Conservation (phyloP, 2,113 vertebrate genomes). For the Pyrgilauda ruficollis region DNA sequence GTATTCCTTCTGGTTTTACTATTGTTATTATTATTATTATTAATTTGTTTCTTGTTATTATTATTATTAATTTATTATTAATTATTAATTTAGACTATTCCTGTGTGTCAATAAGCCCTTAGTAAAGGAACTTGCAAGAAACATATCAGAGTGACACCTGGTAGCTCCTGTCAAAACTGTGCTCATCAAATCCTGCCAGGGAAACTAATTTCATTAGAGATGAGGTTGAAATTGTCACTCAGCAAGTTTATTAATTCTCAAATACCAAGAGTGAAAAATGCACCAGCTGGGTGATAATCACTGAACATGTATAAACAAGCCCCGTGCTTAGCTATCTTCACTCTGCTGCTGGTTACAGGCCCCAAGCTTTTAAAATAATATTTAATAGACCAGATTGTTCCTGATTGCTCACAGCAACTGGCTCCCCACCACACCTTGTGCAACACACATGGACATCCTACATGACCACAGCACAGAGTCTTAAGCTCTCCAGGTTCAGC, state of each 20-base stretch:
- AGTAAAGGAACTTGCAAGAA: background rate
- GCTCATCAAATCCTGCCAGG: constrained; percentile 12
- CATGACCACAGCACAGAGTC: background rate
- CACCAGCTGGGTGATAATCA: constrained; percentile 35
- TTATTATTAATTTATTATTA: background rate
- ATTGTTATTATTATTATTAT: background rate
- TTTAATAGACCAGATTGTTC: background rate
- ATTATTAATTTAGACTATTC: background rate
- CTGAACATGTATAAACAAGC: constrained; percentile 6
- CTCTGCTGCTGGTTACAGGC: background rate
- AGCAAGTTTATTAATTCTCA: constrained; percentile 56
- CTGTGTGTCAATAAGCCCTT: background rate
- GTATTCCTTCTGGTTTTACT: background rate
- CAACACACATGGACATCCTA: background rate
- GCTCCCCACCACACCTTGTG: background rate
- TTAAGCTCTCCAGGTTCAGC: background rate
- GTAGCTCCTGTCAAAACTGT: constrained; percentile 7
- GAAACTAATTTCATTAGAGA: constrained; percentile 39
- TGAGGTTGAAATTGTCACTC: constrained; percentile 40
- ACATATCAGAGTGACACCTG: background rate
- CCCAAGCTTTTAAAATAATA: background rate
- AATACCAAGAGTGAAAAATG: constrained; percentile 12
- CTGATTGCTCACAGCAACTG: background rate
- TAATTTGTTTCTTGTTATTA: too few relatives aligned
- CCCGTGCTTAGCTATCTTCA: constrained; percentile 8